Conservation (phyloP, 2,113 vertebrate genomes). For the Dryoscopus gambensis region DNA sequence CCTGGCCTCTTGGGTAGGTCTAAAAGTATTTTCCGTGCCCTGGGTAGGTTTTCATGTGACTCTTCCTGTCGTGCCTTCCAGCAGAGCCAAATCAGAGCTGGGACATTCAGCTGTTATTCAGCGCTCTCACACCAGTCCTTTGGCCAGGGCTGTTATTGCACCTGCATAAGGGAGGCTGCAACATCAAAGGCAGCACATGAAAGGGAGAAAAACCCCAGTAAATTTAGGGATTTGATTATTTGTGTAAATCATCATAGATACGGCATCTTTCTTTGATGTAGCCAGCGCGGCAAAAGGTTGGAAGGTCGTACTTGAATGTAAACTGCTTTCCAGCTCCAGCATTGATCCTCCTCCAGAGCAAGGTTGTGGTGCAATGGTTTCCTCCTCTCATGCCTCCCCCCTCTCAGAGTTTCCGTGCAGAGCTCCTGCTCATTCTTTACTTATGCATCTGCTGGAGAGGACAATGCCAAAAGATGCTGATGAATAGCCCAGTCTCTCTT, state of each 20-base stretch:
- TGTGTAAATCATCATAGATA: conserved; percentile 33
- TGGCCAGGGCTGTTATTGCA: background rate
- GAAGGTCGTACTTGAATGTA: background rate
- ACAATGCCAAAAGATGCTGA: background rate
- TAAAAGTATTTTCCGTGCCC: background rate
- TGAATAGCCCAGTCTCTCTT: background rate
- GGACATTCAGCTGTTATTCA: background rate
- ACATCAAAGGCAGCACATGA: conserved; percentile 62
- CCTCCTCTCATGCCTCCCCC: background rate
- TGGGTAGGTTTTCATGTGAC: background rate
- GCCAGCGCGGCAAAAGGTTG: background rate
- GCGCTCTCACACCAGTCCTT: background rate
- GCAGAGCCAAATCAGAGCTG: background rate
- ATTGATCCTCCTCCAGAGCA: background rate
- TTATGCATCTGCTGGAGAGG: background rate
- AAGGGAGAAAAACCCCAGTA: background rate
- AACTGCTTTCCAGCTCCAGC: background rate
- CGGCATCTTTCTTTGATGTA: conserved; percentile 48
- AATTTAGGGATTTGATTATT: conserved; percentile 45
- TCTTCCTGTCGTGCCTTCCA: background rate
- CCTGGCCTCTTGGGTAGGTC: background rate
- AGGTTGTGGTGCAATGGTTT: background rate
- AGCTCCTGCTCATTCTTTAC: background rate
- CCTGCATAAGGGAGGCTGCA: background rate
- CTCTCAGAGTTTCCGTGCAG: background rate